Evolutionary conservation across 2,888 invertebrate genomes (phyloP), one percentile per base, ranked within the genome.

Genomic region (Stenolophus ochropezus): DNA sequence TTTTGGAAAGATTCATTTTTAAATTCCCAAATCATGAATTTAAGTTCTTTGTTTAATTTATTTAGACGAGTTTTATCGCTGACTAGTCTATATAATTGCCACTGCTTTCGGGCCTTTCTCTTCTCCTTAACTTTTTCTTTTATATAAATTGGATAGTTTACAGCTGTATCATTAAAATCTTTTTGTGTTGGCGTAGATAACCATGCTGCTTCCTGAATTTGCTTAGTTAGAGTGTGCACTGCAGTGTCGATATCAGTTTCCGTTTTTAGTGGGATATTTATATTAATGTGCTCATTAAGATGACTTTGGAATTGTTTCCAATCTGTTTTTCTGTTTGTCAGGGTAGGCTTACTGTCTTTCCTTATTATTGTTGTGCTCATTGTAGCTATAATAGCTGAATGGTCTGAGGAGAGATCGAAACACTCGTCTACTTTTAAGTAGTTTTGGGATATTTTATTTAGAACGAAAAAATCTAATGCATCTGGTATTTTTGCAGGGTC

Each of bases 241-340:
- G 47, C 2, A 14, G 2, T 14, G 14, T 6, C 47, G 8, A 47
- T 6, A 8, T 6, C 47, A 47, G 8, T 2, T 6, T 47, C 8
- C 47, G 47, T 47, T 47, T 4, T 6, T 47, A 47, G 47, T 2
- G 2, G 2, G 2, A 47, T 47, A n/a, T n/a, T n/a, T n/a, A n/a
- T n/a, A n/a, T n/a, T n/a, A n/a, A 14, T n/a, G n/a, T n/a, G n/a
- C n/a, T n/a, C n/a, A n/a, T n/a, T n/a, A n/a, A n/a, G n/a, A n/a
- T n/a, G n/a, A n/a, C n/a, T n/a, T n/a, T n/a, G n/a, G 47, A 47
- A 47, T 47, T 8, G 11, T 4, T 8, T 4, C 47, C 69, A 69
- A 18, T 69, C 25, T 4, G 16, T 21, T 21, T 23, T 69, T 16
- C 51, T 49, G 4, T 74, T 74, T 74, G 20, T 53, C 21, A 80